Evolutionary conservation across 2,797 vertebrate species (phyloP).

Genomic region (Microcaecilia unicolor): DNA sequence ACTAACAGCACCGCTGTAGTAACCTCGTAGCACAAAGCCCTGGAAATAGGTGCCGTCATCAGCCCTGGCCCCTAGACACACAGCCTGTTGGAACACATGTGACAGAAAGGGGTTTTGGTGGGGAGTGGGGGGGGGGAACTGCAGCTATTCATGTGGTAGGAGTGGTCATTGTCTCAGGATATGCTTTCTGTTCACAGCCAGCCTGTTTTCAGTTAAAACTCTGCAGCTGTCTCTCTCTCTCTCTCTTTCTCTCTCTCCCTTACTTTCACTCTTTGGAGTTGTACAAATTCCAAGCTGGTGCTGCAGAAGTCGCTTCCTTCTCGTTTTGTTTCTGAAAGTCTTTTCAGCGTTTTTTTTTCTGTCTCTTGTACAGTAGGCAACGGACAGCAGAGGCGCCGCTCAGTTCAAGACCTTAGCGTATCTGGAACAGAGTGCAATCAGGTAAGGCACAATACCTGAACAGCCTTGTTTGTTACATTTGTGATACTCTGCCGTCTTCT

Average conservation of each 20-base stretch:
- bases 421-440: conserved; percentile 82
- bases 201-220: conserved; percentile 60
- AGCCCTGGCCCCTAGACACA: conserved; percentile 43
- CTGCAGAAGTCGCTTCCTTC: conserved; percentile 37
- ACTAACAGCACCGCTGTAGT: conserved; percentile 45
- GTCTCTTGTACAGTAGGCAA: conserved; percentile 63
- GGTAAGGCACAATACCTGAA: too few species aligned
- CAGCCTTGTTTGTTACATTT: too few species aligned
- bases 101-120: conserved; percentile 68
- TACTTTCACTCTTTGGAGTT: conserved; percentile 43
- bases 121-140: conserved; percentile 50
- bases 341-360: conserved; percentile 42
- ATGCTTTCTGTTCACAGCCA: conserved; percentile 47
- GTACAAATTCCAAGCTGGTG: conserved; percentile 48
- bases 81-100: conserved; percentile 47
- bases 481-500: too few species aligned
- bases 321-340: conserved; percentile 31
- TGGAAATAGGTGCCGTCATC: conserved; percentile 72
- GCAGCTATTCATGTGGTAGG: conserved; percentile 50
- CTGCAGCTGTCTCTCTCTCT: conserved; percentile 55
- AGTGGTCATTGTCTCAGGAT: conserved; percentile 50
- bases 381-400: conserved; percentile 86
- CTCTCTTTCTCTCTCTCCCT: conserved; percentile 15
- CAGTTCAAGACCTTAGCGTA: conserved; percentile 87
- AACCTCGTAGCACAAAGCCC: conserved; percentile 59